Percentiles rank a stretch among this genome's conserved stretches.
Evolutionary conservation across 2,888 invertebrate species (phyloP).

Genomic region (Papilio demoleus): DNA sequence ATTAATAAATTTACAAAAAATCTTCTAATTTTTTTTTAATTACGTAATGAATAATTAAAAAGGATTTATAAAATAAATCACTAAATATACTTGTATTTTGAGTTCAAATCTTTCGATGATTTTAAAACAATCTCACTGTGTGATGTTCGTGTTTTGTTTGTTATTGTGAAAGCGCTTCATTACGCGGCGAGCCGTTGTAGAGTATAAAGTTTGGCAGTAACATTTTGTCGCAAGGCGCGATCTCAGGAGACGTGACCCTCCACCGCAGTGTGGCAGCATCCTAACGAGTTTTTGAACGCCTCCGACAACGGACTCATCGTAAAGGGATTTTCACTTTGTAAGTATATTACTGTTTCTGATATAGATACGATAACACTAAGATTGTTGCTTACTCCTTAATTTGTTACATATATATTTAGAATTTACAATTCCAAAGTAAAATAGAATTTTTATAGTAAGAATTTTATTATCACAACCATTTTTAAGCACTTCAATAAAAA

Average conservation of each 20-base stretch:
- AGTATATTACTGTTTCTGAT: conserved; percentile 64
- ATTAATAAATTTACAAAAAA: too few relatives aligned
- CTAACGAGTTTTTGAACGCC: conserved; percentile 82
- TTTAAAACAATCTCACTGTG: not conserved
- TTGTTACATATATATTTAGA: too few relatives aligned
- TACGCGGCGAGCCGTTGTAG: conserved; percentile 40
- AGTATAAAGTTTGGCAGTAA: conserved; percentile 60
- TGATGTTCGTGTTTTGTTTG: conserved; percentile 10
- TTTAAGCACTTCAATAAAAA: not conserved
- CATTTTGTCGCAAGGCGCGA: conserved; percentile 68
- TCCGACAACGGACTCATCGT: conserved; percentile 73
- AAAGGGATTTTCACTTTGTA: conserved; percentile 80
- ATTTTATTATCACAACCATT: not conserved
- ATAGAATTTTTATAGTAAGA: not conserved
- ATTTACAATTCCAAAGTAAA: too few relatives aligned
- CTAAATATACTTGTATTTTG: not conserved
- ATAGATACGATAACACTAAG: conserved; percentile 42
- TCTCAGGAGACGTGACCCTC: conserved; percentile 74
- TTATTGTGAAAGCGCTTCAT: conserved; percentile 41
- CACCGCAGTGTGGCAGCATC: conserved; percentile 73
- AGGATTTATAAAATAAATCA: not conserved
- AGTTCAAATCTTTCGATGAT: not conserved
- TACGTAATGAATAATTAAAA: not conserved
- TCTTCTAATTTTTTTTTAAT: too few relatives aligned
- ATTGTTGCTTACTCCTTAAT: conserved; percentile 12